A percentile compares a stretch with the other conserved stretches of the same genome.
Evolutionary conservation across 1,140 invertebrate genomes (phyloP).

Genomic region (Micrasema minimum): DNA sequence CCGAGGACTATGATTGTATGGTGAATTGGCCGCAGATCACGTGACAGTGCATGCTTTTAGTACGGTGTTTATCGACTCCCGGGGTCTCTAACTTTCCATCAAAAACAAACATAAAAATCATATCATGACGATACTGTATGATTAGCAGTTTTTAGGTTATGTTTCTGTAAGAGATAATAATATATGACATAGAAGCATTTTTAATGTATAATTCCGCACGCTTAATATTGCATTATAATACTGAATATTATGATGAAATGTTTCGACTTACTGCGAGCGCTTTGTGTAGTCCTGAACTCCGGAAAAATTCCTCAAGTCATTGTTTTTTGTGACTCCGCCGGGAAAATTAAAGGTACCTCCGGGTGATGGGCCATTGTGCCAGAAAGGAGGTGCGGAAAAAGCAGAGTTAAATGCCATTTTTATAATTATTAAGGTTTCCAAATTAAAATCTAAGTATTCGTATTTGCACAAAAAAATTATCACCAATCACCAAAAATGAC

Average conservation of each 20-base stretch:
- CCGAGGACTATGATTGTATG: too few relatives aligned
- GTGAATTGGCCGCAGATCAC: too few relatives aligned
- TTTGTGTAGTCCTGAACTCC: conserved; percentile 64
- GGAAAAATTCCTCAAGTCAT: conserved; percentile 57
- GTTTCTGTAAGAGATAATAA: background rate
- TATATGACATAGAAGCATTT: too few relatives aligned
- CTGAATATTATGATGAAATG: too few relatives aligned
- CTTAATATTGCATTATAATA: background rate
- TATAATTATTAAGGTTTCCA: background rate
- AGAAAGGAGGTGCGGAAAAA: conserved; percentile 64
- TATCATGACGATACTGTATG: too few relatives aligned
- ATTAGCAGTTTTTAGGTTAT: conserved; percentile 46
- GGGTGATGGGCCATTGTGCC: conserved; percentile 78
- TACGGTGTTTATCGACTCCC: too few relatives aligned
- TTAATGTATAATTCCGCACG: too few relatives aligned
- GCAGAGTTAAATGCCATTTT: conserved; percentile 21
- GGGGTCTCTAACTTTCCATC: too few relatives aligned
- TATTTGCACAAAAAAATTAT: conserved; percentile 1
- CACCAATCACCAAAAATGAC: background rate
- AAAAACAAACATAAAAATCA: too few relatives aligned
- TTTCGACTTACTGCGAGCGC: conserved; percentile 77
- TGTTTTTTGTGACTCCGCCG: conserved; percentile 57
- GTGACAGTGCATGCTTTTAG: too few relatives aligned
- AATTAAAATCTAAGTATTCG: too few relatives aligned
- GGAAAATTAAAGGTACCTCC: conserved; percentile 79